Evolutionary conservation across 2,113 vertebrate genomes (phyloP).

Genomic region (Spheniscus mendiculus): DNA sequence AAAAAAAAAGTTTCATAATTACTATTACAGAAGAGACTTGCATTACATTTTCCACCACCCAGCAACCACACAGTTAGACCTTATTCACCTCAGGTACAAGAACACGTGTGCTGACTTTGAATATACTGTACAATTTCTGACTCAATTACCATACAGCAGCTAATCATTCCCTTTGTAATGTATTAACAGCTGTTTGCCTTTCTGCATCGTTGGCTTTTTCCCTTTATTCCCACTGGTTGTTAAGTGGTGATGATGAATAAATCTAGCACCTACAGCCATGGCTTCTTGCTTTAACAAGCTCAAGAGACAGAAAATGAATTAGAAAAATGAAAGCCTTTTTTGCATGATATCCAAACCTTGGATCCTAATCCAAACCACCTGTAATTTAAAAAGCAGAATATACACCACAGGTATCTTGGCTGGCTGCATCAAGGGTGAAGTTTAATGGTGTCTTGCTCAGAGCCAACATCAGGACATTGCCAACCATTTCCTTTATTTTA

Average conservation of each 20-base stretch:
- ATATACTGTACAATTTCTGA: neutral
- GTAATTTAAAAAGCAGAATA: neutral
- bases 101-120: neutral
- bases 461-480: neutral
- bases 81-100: neutral
- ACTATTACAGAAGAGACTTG: neutral
- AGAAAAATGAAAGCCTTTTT: neutral
- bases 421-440: neutral
- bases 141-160: neutral
- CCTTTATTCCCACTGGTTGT: neutral
- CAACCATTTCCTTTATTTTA: slow-evolving; percentile 5
- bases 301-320: neutral
- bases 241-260: neutral
- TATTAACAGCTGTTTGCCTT: neutral
- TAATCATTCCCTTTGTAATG: neutral
- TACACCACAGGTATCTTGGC: slow-evolving; percentile 27
- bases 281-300: neutral
- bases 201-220: neutral
- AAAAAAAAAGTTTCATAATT: neutral
- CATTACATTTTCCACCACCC: neutral
- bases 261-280: neutral
- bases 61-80: neutral
- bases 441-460: neutral
- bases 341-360: neutral
- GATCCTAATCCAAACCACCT: neutral